A percentile compares a stretch with the other conserved stretches of the same genome.
phyloP scores from a whole-genome alignment of 2,888 invertebrate species.

The Hofmannophila pseudospretella region DNA sequence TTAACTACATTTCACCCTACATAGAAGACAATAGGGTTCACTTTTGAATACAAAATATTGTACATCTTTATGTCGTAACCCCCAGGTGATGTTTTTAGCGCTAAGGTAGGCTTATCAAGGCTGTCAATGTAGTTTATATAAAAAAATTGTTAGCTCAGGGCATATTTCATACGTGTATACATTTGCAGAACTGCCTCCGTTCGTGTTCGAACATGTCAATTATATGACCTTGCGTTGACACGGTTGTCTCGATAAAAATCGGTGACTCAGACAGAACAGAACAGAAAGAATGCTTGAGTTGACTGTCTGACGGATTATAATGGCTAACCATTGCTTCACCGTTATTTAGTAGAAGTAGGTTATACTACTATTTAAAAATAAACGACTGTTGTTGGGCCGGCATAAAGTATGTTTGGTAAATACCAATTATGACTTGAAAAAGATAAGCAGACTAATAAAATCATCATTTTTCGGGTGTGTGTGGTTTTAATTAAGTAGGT shows the following conservation, averaged over 20 bases:
- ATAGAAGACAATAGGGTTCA: conserved; percentile 11
- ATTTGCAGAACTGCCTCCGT: background rate
- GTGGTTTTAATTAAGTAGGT: no score
- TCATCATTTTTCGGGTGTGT: no score
- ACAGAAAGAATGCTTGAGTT: no score
- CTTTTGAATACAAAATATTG: conserved; percentile 6
- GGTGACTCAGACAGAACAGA: no score
- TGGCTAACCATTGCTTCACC: no score
- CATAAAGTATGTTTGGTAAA: no score
- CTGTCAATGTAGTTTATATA: conserved; percentile 36
- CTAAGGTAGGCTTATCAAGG: conserved; percentile 35
- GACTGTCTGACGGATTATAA: no score
- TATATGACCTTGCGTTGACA: conserved; percentile 2
- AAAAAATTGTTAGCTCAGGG: conserved; percentile 11
- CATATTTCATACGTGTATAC: background rate
- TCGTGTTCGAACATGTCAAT: conserved; percentile 6
- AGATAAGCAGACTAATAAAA: no score
- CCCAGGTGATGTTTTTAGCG: conserved; percentile 36
- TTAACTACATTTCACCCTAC: conserved; percentile 15
- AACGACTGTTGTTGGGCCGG: no score
- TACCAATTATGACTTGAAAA: no score
- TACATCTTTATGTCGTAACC: conserved; percentile 29
- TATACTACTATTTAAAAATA: no score
- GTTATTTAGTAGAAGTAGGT: no score
- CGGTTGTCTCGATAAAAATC: background rate